Evolutionary conservation across 2,888 invertebrate species (phyloP), one percentile per base, ranked within the genome.

Genomic region (Drosophila nigricruria): DNA sequence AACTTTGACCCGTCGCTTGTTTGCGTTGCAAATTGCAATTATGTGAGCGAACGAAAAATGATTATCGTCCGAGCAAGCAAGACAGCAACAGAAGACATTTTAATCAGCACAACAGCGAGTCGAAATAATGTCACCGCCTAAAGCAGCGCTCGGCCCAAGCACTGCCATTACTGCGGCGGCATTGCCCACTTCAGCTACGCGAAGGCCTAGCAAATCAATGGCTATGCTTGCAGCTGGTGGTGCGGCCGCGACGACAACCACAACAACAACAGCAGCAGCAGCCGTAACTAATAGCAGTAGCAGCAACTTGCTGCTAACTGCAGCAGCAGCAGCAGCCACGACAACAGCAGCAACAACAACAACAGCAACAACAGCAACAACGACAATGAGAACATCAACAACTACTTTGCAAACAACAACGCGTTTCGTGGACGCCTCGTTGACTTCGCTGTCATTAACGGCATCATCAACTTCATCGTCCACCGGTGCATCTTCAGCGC

Each of bases 11-110:
- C 69, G 50, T 40, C 5, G 56, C 53, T 77, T 77, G 76, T 81
- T 83, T 83, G 81, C 84, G 57, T 80, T 73, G 76, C 77, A 83
- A 79, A 82, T 83, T 89, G 85, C 85, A 88, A 85, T 80, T 88
- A 83, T 76, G 76, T 62, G 69, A 62, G 73, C 56, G 57, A 60
- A 49, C 38, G 34, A 43, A 68, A 65, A 70, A 54, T 71, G 76
- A 74, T 78, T 72, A 57, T 67, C 70, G 34, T 20, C 50, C 56
- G 56, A 72, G 65, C 54, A 57, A 71, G 42, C 61, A 16, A 40
- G 18, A 30, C 23, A 64, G 42, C 64, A 47, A 40, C 36, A 65
- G 63, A 56, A 30, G 49, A 58, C 56, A 45, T 54, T 79, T 77
- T 65, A 79, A 77, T 77, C 73, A 70, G 63, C 49, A 59, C 61